Evolutionary conservation across 2,888 invertebrate genomes (phyloP), one percentile per base, ranked within the genome.

Genomic region (Fragum fragum): DNA sequence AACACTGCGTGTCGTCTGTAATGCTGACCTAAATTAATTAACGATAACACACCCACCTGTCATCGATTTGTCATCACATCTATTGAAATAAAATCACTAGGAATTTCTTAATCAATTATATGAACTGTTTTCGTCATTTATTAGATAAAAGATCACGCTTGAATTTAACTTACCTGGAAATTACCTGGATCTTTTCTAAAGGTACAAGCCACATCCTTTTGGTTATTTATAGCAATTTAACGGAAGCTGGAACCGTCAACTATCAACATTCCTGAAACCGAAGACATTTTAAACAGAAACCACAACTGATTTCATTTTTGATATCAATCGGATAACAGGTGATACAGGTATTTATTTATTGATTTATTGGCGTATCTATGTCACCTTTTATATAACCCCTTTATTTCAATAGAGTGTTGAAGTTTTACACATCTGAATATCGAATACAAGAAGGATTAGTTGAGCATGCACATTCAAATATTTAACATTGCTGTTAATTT

Each of bases 1-100:
- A 66, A 66, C 66, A 42, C 42, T 66, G 66, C 66, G 66, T n/a
- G 42, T 42, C 66, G 66, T 21, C 66, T 29, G 66, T 42, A 39
- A n/a, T 23, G 42, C 16, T 66, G 66, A 66, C 66, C 66, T 26
- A 66, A 66, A 66, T 66, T 66, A 66, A 66, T 66, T 66, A 66
- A 66, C 23, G 57, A 68, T 32, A 47, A 76, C 74, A 77, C 81
- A 77, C 81, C 81, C 81, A 81, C 81, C 81, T 81, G 76, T 76
- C 76, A 77, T 53, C 68, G 53, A 74, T 66, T 66, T 66, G 42
- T 66, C 66, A 66, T n/a, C 9, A 42, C 42, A 26, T 63, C 63
- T 29, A 73, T 47, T 36, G 42, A 66, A 66, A 47, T n/a, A n/a
- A 5, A 42, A 66, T 66, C 66, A 26, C 39, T 23, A 42, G 23